Evolutionary conservation across 1,140 invertebrate species (phyloP).

Genomic region (Neodiprion virginianus): DNA sequence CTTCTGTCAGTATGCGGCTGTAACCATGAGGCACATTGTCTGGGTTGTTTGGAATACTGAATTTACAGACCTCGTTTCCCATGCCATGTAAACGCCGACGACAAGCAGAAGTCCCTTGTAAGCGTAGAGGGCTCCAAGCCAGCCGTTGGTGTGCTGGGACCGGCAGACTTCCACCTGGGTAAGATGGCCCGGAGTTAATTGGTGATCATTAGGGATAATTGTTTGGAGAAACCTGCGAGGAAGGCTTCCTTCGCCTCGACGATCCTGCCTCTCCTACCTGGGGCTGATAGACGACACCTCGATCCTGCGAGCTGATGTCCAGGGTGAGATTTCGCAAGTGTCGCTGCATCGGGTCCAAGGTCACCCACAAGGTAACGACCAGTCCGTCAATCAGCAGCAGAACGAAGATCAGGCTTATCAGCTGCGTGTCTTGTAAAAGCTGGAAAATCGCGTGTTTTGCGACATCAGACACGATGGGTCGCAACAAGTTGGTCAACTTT

Average conservation of each 20-base stretch:
- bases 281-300: conserved; percentile 84
- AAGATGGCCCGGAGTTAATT: conserved; percentile 37
- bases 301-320: conserved; percentile 77
- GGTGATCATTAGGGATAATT: conserved; percentile 24
- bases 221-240: neutral
- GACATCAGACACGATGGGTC: neutral
- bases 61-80: conserved; percentile 81
- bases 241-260: neutral
- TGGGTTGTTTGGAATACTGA: too few species aligned
- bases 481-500: neutral
- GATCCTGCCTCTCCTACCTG: conserved; percentile 67
- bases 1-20: too few species aligned
- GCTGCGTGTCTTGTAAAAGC: conserved; percentile 83
- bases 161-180: conserved; percentile 84
- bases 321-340: conserved; percentile 83
- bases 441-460: conserved; percentile 40
- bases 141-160: conserved; percentile 84
- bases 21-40: too few species aligned
- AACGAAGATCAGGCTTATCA: conserved; percentile 80
- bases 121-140: conserved; percentile 85
- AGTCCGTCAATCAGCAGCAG: conserved; percentile 80
- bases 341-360: conserved; percentile 83
- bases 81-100: conserved; percentile 95
- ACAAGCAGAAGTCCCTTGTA: conserved; percentile 89
- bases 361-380: conserved; percentile 81